Evolutionary conservation across 2,113 vertebrate species (phyloP).

Genomic region (Oryctolagus cuniculus): mOryCun1.1 NC_091433.1:31381501-31382000

Average conservation of each 20-base stretch:
- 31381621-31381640: constrained; percentile 20
- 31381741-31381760: not conserved
- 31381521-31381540: not conserved
- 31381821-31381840: not conserved
- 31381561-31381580: not conserved
- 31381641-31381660: not conserved
- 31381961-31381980: not conserved
- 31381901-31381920: not conserved
- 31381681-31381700: not conserved
- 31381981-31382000: not conserved
- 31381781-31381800: not conserved
- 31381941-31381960: not conserved
- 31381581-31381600: not conserved
- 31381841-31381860: not conserved
- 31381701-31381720: not conserved
- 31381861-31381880: not conserved
- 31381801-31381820: not conserved
- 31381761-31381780: not conserved
- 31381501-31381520: constrained; percentile 5
- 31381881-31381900: not conserved
- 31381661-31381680: not conserved
- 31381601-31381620: constrained; percentile 26
- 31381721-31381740: not conserved
- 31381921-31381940: not conserved
- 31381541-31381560: not conserved